Evolutionary conservation across 2,797 vertebrate genomes (phyloP), one percentile per base, ranked within the genome.

Genomic region (Heliangelus exortis): DNA sequence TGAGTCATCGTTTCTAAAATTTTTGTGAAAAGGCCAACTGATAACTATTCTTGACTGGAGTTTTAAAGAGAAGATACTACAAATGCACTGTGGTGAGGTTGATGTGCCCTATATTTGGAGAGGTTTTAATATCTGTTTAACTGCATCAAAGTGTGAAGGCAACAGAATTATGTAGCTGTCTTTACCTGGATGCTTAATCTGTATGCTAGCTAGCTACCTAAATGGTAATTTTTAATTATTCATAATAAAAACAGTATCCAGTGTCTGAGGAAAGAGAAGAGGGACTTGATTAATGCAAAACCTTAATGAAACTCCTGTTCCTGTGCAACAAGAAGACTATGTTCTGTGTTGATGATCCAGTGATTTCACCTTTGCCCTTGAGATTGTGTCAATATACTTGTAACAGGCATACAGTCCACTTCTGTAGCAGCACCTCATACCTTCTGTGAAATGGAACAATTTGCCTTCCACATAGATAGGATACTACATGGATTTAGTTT

Each of bases 1-100:
- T 58, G 91, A 95, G 68, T 91, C 36, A 82, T 47, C 80, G 29
- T 85, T 95, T 80, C 72, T 8, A 6, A 77, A 91, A 74, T 89
- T 72, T 84, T 71, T 54, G 20, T 91, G 79, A 71, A 67, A 50
- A 87, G 59, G 57, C 33, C 80, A 84, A 55, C 48, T 79, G 84
- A 31, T 48, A 67, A 10, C 36, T 71, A 15, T 73, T 88, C 74
- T 67, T 61, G 62, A 50, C 68, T 31, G 53, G 33, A 31, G 16
- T 82, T 91, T 92, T 85, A 1, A 9, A 76, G 67, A 78, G 58
- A 81, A 28, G 28, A 68, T 88, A 31, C 29, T 23, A 43, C 45
- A 92, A 36, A 82, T 59, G n/a, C n/a, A 36, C 1, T 34, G 53
- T 76, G 51, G 19, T 77, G 7, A 7, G 34, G 31, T 59, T 73